phyloP scores from a whole-genome alignment of 1,140 invertebrate species.

The Sycobia sp. region DNA sequence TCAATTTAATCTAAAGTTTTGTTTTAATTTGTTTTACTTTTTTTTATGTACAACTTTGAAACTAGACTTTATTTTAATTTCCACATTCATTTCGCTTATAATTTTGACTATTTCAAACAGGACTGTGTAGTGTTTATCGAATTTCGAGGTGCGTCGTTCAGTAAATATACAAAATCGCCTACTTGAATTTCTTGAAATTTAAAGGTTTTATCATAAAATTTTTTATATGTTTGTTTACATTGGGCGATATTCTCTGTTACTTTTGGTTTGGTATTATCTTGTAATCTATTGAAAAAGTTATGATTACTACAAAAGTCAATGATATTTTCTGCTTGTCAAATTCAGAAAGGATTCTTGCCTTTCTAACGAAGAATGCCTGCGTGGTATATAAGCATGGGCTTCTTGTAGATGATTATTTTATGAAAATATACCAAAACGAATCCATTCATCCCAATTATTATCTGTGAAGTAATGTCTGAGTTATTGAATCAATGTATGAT shows the following conservation, averaged over 20 bases:
- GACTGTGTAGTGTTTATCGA: neutral
- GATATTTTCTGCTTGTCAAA: neutral
- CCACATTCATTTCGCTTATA: conserved; percentile 1
- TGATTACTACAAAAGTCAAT: neutral
- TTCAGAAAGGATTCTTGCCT: conserved; percentile 1
- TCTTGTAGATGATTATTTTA: conserved; percentile 28
- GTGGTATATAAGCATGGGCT: neutral
- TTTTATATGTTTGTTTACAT: conserved; percentile 15
- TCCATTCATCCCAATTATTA: conserved; percentile 48
- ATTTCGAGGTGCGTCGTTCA: too few relatives aligned
- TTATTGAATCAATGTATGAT: conserved; percentile 25
- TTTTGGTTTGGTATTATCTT: too few relatives aligned
- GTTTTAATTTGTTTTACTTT: neutral
- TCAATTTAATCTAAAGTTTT: too few relatives aligned
- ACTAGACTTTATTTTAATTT: neutral
- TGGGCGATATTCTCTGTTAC: neutral
- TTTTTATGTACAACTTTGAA: too few relatives aligned
- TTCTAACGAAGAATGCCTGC: neutral
- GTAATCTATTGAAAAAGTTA: neutral
- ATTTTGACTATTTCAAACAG: conserved; percentile 6
- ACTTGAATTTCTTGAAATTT: conserved; percentile 3
- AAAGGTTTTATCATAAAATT: conserved; percentile 10
- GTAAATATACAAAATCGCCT: conserved; percentile 23
- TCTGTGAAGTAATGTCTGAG: conserved; percentile 20
- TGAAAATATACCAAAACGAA: conserved; percentile 39